phyloP scores from a whole-genome alignment of 2,797 vertebrate species.

The Rachycentron canadum region DNA sequence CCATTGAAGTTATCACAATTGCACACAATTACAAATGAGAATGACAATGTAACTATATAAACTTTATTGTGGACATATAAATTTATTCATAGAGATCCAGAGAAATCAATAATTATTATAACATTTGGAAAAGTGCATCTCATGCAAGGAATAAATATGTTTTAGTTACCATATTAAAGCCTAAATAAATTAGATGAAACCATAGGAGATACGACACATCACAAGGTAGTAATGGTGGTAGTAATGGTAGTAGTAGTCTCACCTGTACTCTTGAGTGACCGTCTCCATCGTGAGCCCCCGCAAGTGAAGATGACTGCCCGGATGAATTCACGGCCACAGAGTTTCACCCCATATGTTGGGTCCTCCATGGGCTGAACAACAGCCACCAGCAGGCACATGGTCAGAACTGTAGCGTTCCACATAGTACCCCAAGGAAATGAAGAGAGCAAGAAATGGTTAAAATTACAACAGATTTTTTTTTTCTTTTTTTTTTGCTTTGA shows the following conservation, averaged over 20 bases:
- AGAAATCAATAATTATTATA: background rate
- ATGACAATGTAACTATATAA: background rate
- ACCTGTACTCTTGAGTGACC: conserved; percentile 82
- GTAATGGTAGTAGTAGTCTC: conserved; percentile 33
- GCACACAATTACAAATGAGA: background rate
- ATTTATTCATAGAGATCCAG: background rate
- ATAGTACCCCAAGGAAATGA: conserved; percentile 64
- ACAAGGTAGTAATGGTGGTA: background rate
- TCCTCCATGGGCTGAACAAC: conserved; percentile 80
- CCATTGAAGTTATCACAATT: background rate
- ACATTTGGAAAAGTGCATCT: background rate
- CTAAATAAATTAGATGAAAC: background rate
- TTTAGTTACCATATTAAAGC: background rate
- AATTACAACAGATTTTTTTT: conserved; percentile 4
- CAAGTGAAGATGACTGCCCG: conserved; percentile 92
- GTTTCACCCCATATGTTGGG: conserved; percentile 87
- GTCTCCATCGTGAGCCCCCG: conserved; percentile 90
- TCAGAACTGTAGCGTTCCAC: conserved; percentile 79
- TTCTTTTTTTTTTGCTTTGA: too few species aligned
- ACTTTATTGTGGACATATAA: background rate
- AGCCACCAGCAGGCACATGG: conserved; percentile 82
- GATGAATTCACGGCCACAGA: conserved; percentile 92
- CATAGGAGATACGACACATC: background rate
- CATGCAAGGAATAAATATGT: background rate
- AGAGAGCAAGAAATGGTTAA: conserved; percentile 3